Evolutionary conservation across 1,140 invertebrate genomes (phyloP).

Genomic region (Lerema accius): DNA sequence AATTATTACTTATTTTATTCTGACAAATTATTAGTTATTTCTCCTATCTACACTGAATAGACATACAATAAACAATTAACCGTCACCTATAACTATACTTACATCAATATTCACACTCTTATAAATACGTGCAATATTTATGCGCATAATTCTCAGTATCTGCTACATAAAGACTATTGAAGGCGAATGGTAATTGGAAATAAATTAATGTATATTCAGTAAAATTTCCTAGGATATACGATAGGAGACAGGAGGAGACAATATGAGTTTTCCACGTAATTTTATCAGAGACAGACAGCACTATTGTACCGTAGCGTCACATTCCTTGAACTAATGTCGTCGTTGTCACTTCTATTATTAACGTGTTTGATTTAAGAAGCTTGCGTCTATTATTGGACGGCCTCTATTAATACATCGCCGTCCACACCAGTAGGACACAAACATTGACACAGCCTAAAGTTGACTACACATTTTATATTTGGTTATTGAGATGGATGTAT

Average conservation of each 20-base stretch:
- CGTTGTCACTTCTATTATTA: conserved; percentile 23
- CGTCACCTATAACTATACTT: no score
- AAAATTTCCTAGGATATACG: conserved; percentile 1
- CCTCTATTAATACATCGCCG: background rate
- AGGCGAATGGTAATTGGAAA: no score
- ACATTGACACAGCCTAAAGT: background rate
- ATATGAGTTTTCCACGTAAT: background rate
- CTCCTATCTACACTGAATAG: no score
- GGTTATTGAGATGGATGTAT: background rate
- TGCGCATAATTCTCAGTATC: no score
- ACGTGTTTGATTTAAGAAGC: conserved; percentile 12
- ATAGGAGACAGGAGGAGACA: conserved; percentile 1
- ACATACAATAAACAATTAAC: no score
- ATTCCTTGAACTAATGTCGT: background rate
- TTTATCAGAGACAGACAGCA: background rate
- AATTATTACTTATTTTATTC: no score
- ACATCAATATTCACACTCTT: no score
- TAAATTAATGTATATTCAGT: no score
- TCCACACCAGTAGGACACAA: background rate
- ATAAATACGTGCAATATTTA: no score
- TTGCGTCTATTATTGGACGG: conserved; percentile 2
- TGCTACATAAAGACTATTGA: no score
- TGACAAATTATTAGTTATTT: no score
- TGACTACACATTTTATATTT: background rate
- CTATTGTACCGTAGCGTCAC: conserved; percentile 3